Percentiles rank a stretch among this genome's conserved stretches.
These are phyloP conservation scores for Actinopyga echinites DNA, from an alignment of 53 echinoderm and acorn worm genomes.

Conservation along the genomic window DNA sequence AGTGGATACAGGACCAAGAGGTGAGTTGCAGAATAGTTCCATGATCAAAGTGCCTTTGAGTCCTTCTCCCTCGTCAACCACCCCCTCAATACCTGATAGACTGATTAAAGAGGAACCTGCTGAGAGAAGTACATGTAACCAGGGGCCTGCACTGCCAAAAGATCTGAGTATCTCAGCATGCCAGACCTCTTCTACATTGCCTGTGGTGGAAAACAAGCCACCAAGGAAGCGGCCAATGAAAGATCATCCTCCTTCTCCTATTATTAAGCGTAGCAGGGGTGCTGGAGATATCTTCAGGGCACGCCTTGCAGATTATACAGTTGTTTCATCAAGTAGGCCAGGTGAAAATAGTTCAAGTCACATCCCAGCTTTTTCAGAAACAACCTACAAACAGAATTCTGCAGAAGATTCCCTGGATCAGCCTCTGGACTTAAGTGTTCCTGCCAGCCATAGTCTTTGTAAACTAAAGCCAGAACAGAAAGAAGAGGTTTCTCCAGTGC, in stretches of 20 bases:
- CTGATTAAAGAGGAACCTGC: not conserved
- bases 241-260: not conserved
- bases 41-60: constrained; percentile 15
- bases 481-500: not conserved
- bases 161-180: not conserved
- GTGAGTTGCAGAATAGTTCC: not conserved
- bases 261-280: constrained; percentile 14
- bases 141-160: not conserved
- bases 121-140: not conserved
- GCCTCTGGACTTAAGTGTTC: constrained; percentile 18
- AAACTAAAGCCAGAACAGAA: not conserved
- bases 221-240: not conserved
- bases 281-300: constrained; percentile 33
- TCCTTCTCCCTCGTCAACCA: not conserved
- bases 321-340: not conserved
- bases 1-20: not conserved
- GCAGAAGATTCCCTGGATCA: not conserved
- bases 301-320: constrained; percentile 14
- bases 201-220: not conserved
- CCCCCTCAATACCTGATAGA: not conserved
- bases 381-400: not conserved
- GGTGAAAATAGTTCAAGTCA: not conserved
- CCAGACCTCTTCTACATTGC: not conserved
- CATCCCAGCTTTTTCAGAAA: not conserved
- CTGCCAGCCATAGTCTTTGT: not conserved